Percentiles rank a stretch among this genome's conserved stretches.
Conservation (phyloP, 2,797 vertebrate genomes). For the Cacajao melanocephalus region DNA sequence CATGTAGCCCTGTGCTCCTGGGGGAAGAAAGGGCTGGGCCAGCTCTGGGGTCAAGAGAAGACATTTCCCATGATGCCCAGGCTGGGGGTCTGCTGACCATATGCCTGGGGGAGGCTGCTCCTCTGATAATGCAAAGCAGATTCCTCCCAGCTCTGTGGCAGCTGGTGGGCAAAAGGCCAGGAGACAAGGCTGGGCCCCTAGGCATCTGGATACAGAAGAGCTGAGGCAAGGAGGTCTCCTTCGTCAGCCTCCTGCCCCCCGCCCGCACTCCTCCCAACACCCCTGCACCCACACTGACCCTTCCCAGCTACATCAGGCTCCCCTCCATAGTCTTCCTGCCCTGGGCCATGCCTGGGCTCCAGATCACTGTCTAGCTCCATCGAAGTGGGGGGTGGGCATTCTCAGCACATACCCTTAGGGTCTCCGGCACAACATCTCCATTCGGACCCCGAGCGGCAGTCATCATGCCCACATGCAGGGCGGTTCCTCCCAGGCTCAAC, state of each 20-base stretch:
- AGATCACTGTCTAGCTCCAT: background rate
- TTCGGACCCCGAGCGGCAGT: background rate
- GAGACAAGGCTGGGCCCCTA: background rate
- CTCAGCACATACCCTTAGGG: background rate
- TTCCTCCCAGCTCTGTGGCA: slow-evolving; percentile 52
- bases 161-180: slow-evolving; percentile 72
- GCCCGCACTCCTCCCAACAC: background rate
- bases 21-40: background rate
- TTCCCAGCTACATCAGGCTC: background rate
- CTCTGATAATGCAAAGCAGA: slow-evolving; percentile 72
- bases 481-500: background rate
- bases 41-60: slow-evolving; percentile 27
- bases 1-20: background rate
- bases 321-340: background rate
- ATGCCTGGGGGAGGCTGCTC: slow-evolving; percentile 39
- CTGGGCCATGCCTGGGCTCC: background rate
- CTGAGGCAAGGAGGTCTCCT: background rate
- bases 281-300: background rate
- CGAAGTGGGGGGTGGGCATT: background rate
- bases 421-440: background rate
- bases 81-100: slow-evolving; percentile 66
- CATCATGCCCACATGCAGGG: background rate
- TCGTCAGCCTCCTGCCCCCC: background rate
- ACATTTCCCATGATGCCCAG: slow-evolving; percentile 49
- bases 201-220: background rate